Evolutionary conservation across 1,140 invertebrate species (phyloP).

Genomic region (Dolichoris vasculosae): DNA sequence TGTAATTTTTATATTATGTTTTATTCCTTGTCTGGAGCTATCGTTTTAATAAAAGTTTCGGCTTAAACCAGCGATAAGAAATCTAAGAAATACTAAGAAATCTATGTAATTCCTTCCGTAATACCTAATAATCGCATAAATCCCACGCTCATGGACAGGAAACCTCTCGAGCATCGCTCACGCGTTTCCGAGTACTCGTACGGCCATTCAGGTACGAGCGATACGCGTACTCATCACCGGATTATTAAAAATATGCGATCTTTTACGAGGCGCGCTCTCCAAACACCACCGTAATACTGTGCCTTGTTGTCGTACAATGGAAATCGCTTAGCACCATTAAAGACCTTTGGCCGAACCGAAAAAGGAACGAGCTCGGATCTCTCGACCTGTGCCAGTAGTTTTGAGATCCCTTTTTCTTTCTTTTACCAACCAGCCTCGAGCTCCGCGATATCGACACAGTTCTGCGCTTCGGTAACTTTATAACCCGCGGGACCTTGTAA

Average conservation of each 20-base stretch:
- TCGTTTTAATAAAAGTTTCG: neutral
- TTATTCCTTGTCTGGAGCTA: neutral
- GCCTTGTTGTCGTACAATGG: slow-evolving; percentile 11
- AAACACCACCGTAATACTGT: neutral
- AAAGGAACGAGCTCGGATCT: neutral
- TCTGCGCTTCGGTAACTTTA: neutral
- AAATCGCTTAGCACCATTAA: slow-evolving; percentile 50
- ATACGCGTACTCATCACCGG: neutral
- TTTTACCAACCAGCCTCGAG: neutral
- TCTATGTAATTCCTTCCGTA: neutral
- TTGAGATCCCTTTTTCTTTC: too few relatives aligned
- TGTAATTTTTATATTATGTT: neutral
- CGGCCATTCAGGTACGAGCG: neutral
- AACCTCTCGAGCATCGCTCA: neutral
- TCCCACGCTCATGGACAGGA: neutral
- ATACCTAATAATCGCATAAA: neutral
- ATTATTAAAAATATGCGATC: neutral
- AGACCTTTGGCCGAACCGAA: neutral
- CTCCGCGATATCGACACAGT: neutral
- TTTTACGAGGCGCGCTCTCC: slow-evolving; percentile 12
- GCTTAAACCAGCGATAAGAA: neutral
- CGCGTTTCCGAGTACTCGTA: too few relatives aligned
- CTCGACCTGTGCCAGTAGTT: neutral
- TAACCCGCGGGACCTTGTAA: neutral
- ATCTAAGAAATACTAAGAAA: too few relatives aligned